Percentiles rank a stretch among this genome's conserved stretches.
Evolutionary conservation across 2,113 vertebrate species (phyloP).

Genomic region (Lagopus muta): DNA sequence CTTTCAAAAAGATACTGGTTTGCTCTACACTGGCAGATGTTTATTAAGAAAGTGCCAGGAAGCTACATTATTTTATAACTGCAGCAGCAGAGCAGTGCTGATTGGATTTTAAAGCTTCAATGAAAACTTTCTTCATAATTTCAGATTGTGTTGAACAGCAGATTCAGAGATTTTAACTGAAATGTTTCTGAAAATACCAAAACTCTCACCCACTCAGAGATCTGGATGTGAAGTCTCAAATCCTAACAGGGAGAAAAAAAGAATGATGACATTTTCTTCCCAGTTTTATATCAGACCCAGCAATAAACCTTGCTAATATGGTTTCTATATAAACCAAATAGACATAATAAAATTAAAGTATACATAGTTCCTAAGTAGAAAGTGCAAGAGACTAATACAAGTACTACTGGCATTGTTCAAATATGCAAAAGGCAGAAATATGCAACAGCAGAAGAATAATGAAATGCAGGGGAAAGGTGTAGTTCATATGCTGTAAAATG

Average conservation of each 20-base stretch:
- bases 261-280: neutral
- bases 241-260: neutral
- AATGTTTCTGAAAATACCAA: constrained; percentile 30
- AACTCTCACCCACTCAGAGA: neutral
- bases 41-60: neutral
- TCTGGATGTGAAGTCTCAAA: constrained; percentile 3
- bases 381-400: neutral
- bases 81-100: neutral
- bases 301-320: neutral
- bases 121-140: neutral
- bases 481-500: neutral
- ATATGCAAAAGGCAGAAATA: neutral
- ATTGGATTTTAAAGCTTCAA: neutral
- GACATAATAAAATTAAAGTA: constrained; percentile 1
- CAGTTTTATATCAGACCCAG: constrained; percentile 4
- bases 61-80: neutral
- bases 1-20: neutral
- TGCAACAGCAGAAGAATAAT: neutral
- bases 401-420: neutral
- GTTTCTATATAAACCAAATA: constrained; percentile 24
- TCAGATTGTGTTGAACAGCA: constrained; percentile 10
- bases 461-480: neutral
- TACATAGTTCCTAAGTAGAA: constrained; percentile 1
- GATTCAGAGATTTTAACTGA: constrained; percentile 20
- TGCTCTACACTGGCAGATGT: neutral